These are phyloP conservation scores for Hydractinia echinata DNA, from an alignment of 30 jellyfish, hydroid and myxozoan genomes.

Conservation along the genomic window DNA sequence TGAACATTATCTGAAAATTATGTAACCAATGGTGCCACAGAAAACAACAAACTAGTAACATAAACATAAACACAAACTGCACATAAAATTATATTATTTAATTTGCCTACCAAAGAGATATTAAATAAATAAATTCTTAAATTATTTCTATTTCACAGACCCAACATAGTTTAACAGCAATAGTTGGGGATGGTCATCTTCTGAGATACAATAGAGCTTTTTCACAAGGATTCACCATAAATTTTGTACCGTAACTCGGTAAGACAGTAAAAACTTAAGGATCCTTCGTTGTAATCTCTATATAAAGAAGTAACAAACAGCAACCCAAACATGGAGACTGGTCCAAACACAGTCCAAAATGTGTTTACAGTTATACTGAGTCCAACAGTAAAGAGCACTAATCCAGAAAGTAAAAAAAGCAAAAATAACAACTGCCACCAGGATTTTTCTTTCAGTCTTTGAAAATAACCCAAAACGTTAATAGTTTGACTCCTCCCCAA, in stretches of 20 bases:
- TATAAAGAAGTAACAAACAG: slow-evolving; percentile 15
- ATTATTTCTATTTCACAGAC: too few species aligned
- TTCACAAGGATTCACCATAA: slow-evolving; percentile 11
- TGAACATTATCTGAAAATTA: too few species aligned
- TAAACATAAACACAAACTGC: too few species aligned
- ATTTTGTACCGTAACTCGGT: slow-evolving; percentile 17
- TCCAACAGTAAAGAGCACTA: slow-evolving; percentile 7
- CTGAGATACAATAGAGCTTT: not conserved
- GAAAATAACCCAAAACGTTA: slow-evolving; percentile 10
- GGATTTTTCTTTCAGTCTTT: slow-evolving; percentile 14
- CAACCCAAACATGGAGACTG: slow-evolving; percentile 21
- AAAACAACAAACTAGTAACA: too few species aligned
- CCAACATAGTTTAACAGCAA: too few species aligned
- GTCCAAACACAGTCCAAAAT: slow-evolving; percentile 17
- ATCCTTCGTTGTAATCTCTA: slow-evolving; percentile 31
- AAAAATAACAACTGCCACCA: slow-evolving; percentile 3
- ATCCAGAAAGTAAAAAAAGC: not conserved
- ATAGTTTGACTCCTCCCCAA: slow-evolving; percentile 23
- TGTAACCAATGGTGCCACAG: too few species aligned
- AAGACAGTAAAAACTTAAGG: not conserved
- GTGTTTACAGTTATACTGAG: slow-evolving; percentile 9
- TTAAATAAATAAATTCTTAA: too few species aligned
- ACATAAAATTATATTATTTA: too few species aligned
- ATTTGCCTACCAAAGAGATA: too few species aligned
- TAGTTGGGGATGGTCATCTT: too few species aligned